Conservation (phyloP, 2,113 vertebrate species). For the Sturnus vulgaris region DNA sequence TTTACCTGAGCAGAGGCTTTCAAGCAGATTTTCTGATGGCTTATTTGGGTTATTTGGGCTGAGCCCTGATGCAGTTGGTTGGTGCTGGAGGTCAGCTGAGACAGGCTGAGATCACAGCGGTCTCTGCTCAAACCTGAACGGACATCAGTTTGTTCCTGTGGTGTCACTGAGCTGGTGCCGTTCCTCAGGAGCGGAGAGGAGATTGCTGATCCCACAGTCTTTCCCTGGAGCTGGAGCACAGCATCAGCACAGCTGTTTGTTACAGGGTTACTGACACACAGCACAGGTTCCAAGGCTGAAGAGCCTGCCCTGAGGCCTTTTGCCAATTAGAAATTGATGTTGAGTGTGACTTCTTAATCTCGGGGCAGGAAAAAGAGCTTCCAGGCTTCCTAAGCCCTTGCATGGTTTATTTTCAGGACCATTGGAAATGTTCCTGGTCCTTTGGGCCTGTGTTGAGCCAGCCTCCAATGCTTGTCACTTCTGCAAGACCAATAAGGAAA, state of each 20-base stretch:
- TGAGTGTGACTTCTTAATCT: background rate
- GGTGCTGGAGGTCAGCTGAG: background rate
- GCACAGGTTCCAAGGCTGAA: background rate
- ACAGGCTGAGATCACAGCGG: background rate
- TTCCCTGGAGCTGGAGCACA: background rate
- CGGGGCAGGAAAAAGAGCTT: background rate
- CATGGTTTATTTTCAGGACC: background rate
- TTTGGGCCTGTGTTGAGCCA: background rate
- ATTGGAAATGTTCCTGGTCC: background rate
- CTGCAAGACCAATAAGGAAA: background rate
- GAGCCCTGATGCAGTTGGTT: rapidly evolving
- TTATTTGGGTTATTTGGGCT: background rate
- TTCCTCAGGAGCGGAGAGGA: background rate
- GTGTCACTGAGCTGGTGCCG: background rate
- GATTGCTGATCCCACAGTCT: background rate
- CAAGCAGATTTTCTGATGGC: background rate
- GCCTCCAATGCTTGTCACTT: background rate
- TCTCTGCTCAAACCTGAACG: background rate
- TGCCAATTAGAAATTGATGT: background rate
- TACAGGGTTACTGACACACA: background rate
- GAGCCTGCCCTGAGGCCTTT: background rate
- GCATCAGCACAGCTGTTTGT: background rate
- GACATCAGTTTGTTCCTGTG: background rate
- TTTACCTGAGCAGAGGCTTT: background rate
- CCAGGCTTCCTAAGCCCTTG: background rate